Percentiles rank a stretch among this genome's conserved stretches.
Conservation (phyloP, 2,113 vertebrate genomes). For the Zosterops borbonicus region DNA sequence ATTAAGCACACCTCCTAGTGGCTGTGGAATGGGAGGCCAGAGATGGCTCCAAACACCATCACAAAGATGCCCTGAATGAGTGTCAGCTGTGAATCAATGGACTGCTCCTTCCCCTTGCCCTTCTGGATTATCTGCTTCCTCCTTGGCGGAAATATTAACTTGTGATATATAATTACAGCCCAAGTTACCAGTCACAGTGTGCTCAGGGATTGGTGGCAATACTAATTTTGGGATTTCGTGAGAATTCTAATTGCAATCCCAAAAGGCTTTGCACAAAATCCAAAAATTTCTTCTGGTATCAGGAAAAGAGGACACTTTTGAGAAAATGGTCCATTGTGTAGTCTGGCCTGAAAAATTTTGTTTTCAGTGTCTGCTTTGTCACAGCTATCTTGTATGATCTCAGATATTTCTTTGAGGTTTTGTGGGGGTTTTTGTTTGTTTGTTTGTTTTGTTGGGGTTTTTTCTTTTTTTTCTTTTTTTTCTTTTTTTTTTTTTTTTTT, state of each 20-base stretch:
- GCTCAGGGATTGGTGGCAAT: background rate
- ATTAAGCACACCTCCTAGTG: constrained; percentile 42
- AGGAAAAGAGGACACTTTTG: background rate
- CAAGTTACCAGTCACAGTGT: background rate
- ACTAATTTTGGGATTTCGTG: background rate
- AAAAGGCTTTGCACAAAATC: background rate
- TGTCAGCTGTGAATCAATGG: accelerated
- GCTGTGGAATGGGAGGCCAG: background rate
- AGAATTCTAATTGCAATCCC: background rate
- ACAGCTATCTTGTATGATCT: background rate
- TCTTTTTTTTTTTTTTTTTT: no score
- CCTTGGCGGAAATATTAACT: background rate
- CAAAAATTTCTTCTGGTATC: background rate
- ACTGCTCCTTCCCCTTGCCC: background rate
- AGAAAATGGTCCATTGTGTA: background rate
- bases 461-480: no score
- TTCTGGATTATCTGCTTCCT: background rate
- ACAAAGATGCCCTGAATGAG: background rate
- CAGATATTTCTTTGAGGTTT: background rate
- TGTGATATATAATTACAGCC: background rate
- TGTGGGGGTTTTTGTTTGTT: no score
- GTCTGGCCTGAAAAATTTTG: background rate
- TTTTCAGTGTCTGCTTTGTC: background rate
- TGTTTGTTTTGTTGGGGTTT: no score
- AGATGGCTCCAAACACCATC: background rate